phyloP scores from a whole-genome alignment of 2,888 invertebrate genomes.

The Sipha maydis region DNA sequence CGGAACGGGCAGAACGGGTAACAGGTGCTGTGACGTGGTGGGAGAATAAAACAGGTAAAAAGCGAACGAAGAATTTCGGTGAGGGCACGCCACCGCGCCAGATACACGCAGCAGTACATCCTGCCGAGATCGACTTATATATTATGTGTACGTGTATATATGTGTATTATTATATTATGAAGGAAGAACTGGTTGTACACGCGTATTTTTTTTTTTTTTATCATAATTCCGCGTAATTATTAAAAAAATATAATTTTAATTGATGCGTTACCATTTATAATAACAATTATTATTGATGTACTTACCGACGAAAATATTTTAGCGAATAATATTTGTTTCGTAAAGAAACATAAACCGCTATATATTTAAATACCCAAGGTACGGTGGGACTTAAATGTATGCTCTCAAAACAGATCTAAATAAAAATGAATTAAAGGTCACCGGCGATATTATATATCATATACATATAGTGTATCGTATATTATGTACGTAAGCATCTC shows the following conservation, averaged over 20 bases:
- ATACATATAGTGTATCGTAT: too few species aligned
- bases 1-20: not conserved
- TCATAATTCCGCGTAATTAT: not conserved
- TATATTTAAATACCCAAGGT: too few species aligned
- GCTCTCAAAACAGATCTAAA: too few species aligned
- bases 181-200: conserved; percentile 14
- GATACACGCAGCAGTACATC: not conserved
- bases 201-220: not conserved
- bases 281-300: not conserved
- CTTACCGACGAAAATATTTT: not conserved
- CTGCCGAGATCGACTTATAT: not conserved
- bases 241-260: not conserved
- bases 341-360: too few species aligned
- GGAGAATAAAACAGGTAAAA: conserved; percentile 34
- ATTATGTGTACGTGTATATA: not conserved
- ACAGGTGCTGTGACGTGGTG: conserved; percentile 3
- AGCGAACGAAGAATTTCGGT: conserved; percentile 47
- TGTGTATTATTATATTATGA: not conserved
- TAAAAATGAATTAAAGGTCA: too few species aligned
- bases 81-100: conserved; percentile 12
- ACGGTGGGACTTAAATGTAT: too few species aligned
- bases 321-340: too few species aligned
- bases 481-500: too few species aligned
- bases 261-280: not conserved
- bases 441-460: too few species aligned